phyloP scores from a whole-genome alignment of 2,888 invertebrate genomes.

The Chalcosyrphus nemorum region DNA sequence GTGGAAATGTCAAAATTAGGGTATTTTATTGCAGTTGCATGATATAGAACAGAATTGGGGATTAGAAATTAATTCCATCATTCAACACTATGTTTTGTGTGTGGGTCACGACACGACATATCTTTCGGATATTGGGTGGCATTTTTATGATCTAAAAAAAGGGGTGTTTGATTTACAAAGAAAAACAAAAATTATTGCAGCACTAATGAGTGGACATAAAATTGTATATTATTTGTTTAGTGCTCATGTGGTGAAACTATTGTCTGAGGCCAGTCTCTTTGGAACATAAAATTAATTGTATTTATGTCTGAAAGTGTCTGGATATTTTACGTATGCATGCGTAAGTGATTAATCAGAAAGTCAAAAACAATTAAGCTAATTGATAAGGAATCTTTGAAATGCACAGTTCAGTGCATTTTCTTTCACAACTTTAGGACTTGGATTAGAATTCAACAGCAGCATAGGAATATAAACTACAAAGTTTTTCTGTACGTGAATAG shows the following conservation, averaged over 20 bases:
- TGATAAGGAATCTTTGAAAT: too few relatives aligned
- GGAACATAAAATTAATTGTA: neutral
- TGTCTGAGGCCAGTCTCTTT: neutral
- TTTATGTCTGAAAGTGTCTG: neutral
- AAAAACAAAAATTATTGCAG: neutral
- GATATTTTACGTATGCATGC: neutral
- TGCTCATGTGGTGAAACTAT: neutral
- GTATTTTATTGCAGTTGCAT: slow-evolving; percentile 51
- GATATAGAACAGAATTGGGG: slow-evolving; percentile 33
- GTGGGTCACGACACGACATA: neutral
- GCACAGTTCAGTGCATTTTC: too few relatives aligned
- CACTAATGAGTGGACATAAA: slow-evolving; percentile 36
- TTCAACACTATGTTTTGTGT: slow-evolving; percentile 8
- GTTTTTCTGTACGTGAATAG: too few relatives aligned
- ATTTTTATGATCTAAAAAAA: slow-evolving; percentile 25
- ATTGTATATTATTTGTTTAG: slow-evolving; percentile 9
- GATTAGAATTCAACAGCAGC: too few relatives aligned
- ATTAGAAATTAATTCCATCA: slow-evolving; percentile 38
- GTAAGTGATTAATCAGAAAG: neutral
- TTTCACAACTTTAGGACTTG: too few relatives aligned
- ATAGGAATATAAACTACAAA: too few relatives aligned
- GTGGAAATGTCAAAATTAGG: slow-evolving; percentile 28
- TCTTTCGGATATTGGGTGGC: neutral
- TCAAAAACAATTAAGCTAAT: neutral
- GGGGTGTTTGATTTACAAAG: slow-evolving; percentile 27